phyloP scores from a whole-genome alignment of 2,113 vertebrate species.

The Herpetotheres cachinnans region DNA sequence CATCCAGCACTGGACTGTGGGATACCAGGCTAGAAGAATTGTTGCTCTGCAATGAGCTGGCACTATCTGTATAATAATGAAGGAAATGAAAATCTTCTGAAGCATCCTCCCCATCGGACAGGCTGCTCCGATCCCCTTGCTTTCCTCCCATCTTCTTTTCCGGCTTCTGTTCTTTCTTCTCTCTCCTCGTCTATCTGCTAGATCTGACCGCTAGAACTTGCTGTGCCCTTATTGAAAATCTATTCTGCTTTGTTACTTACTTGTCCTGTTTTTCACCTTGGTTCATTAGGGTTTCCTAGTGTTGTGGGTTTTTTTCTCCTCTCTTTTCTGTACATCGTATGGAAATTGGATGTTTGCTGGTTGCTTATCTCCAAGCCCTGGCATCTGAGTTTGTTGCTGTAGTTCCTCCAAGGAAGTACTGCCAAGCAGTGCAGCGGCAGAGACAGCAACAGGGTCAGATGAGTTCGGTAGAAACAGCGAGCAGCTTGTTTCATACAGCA shows the following conservation, averaged over 20 bases:
- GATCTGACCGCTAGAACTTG: conserved; percentile 11
- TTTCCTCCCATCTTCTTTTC: neutral
- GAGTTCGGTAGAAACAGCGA: neutral
- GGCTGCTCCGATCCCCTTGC: neutral
- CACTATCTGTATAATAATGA: conserved; percentile 15
- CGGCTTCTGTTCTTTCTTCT: neutral
- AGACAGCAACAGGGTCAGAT: neutral
- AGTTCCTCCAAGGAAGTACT: conserved; percentile 34
- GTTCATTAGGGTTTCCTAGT: conserved; percentile 43
- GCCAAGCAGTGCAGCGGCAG: conserved; percentile 11
- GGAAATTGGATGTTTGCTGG: conserved; percentile 27
- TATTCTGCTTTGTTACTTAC: conserved; percentile 18
- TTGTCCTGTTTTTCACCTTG: conserved; percentile 10
- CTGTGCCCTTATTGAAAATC: conserved; percentile 49
- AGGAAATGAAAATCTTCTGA: conserved; percentile 18
- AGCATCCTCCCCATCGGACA: neutral
- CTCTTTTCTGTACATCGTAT: conserved; percentile 7
- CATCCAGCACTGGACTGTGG: neutral
- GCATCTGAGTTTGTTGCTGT: conserved; percentile 58
- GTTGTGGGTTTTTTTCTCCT: neutral
- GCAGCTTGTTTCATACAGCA: neutral
- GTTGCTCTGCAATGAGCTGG: conserved; percentile 17
- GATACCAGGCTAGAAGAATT: neutral
- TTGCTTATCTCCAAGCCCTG: conserved; percentile 41
- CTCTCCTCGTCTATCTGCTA: neutral